Evolutionary conservation across 2,113 vertebrate species (phyloP), one percentile per base, ranked within the genome.

Genomic region (Terrapene triunguis): DNA sequence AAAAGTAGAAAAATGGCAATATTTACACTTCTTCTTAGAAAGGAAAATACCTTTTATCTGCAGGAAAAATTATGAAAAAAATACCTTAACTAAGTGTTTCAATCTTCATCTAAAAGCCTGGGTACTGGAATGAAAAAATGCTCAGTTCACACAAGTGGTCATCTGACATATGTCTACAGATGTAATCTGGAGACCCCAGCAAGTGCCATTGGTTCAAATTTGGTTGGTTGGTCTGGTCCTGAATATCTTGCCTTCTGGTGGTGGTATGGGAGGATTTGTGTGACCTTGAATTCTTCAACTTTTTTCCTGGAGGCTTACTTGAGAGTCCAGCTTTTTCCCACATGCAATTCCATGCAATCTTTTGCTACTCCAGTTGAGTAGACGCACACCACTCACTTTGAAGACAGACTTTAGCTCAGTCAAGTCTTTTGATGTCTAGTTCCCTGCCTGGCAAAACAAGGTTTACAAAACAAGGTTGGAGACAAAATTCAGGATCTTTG

Each of bases 311-410:
- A 91, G 53, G 1, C 35, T 55, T 35, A 51, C 17, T 4, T 82
- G 6, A 19, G 55, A 69, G 29, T 10, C 48, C 14, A 42, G 10
- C 7, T 85, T 51, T 55, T 53, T 27, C 24, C 85, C 54, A 38
- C 0, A 0, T 65, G 24, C 29, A 62, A 29, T 62, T 10, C 11
- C 59, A 16, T 62, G 29, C 12, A 13, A 6, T 62, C 59, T 62
- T 62, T 35, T 35, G 14, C 55, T 74, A 21, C 24, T 1, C 0
- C 55, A 72, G 62, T 50, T 48, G 47, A 80, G 22, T 10, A 0
- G 11, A 47, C 24, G 10, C 25, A 8, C 9, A 44, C 3, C 48
- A 90, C 16, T 76, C 2, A 6, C 9, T 24, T 95, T 24, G 69
- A 21, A 85, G 32, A 19, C 72, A 1, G 0, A 10, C 42, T 44